A percentile compares a stretch with the other conserved stretches of the same genome.
These are phyloP conservation scores for Protonemura montana DNA, from an alignment of 2,888 invertebrate genomes.

Conservation along the genomic window DNA sequence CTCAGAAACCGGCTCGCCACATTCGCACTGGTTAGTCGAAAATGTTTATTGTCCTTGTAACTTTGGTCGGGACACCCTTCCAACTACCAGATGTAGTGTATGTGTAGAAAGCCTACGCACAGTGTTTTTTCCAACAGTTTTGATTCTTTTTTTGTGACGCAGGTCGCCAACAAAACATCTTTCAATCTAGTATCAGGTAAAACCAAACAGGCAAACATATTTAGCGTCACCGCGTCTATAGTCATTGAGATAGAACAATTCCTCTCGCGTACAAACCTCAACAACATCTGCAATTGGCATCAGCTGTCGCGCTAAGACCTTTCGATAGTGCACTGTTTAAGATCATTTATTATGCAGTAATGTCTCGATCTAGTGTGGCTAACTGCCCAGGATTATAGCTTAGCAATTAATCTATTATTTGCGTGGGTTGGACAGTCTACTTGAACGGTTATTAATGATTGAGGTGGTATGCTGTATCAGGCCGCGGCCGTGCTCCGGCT, in stretches of 20 bases:
- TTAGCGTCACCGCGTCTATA: too few species aligned
- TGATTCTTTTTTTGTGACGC: too few species aligned
- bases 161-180: too few species aligned
- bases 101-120: too few species aligned
- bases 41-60: too few species aligned
- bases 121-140: too few species aligned
- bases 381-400: not conserved
- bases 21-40: conserved; percentile 35
- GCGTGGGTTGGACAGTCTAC: not conserved
- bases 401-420: conserved; percentile 18
- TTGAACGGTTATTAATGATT: conserved; percentile 32
- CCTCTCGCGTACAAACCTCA: too few species aligned
- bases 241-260: too few species aligned
- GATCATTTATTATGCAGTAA: not conserved
- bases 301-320: not conserved
- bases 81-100: too few species aligned
- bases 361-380: not conserved
- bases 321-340: not conserved
- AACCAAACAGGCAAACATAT: too few species aligned
- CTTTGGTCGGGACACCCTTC: too few species aligned
- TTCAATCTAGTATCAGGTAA: too few species aligned
- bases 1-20: conserved; percentile 35
- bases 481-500: not conserved
- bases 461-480: conserved; percentile 20
- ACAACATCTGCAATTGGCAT: not conserved